Evolutionary conservation across 2,888 invertebrate genomes (phyloP).

Genomic region (Caenorhabditis macrosperma): DNA sequence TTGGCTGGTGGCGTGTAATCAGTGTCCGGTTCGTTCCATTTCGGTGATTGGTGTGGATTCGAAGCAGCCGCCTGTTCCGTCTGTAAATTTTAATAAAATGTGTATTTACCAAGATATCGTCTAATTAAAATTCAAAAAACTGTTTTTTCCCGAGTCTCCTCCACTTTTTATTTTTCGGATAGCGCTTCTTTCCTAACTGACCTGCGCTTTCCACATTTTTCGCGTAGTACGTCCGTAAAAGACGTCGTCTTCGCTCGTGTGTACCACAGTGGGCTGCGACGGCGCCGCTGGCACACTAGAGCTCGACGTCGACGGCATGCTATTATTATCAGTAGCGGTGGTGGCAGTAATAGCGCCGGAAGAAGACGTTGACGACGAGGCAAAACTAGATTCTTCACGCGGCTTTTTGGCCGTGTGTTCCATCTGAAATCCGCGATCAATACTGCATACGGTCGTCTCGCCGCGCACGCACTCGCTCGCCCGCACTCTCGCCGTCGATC

Average conservation of each 20-base stretch:
- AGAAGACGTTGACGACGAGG: not conserved
- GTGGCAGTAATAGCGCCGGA: conserved; percentile 2
- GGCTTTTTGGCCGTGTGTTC: conserved; percentile 16
- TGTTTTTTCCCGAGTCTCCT: not conserved
- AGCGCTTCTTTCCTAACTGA: not conserved
- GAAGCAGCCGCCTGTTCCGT: conserved; percentile 38
- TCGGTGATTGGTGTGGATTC: conserved; percentile 27
- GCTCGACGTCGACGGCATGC: conserved; percentile 20
- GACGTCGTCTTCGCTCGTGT: conserved; percentile 83
- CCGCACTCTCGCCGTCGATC: not conserved
- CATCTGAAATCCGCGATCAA: conserved; percentile 34
- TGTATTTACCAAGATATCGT: too few relatives aligned
- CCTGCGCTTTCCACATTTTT: conserved; percentile 85
- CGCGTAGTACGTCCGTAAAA: conserved; percentile 83
- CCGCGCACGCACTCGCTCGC: conserved; percentile 18
- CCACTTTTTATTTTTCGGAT: not conserved
- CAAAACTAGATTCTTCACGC: conserved; percentile 6
- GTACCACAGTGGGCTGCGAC: not conserved
- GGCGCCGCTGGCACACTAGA: not conserved
- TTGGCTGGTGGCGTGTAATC: conserved; percentile 63
- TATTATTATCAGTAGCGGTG: not conserved
- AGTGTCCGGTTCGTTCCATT: conserved; percentile 63
- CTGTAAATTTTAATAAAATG: too few relatives aligned
- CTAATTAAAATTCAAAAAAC: not conserved
- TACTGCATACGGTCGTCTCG: conserved; percentile 23